Percentiles rank a stretch among this genome's conserved stretches.
phyloP scores from a whole-genome alignment of 2,113 vertebrate genomes.

The Mirza zaza region DNA sequence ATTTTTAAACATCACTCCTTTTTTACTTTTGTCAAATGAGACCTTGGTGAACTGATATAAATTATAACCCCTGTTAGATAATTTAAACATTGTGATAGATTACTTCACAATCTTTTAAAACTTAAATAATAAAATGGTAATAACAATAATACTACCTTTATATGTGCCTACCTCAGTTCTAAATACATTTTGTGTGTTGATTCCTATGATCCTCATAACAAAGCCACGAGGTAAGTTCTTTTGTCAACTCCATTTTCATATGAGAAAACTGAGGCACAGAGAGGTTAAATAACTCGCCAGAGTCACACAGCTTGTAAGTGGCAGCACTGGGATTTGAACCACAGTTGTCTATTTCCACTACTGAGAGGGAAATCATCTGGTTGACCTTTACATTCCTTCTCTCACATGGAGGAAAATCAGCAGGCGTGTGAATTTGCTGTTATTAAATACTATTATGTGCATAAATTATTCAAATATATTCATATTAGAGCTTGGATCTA shows the following conservation, averaged over 20 bases:
- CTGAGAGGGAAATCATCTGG: constrained; percentile 32
- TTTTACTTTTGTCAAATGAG: neutral
- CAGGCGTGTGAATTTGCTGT: constrained; percentile 46
- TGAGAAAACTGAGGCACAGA: constrained; percentile 46
- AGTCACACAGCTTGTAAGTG: neutral
- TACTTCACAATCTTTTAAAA: constrained; percentile 32
- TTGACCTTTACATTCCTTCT: constrained; percentile 46
- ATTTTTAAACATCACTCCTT: neutral
- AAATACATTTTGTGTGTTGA: neutral
- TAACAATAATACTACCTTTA: constrained; percentile 17
- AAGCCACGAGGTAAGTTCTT: neutral
- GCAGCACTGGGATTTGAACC: neutral
- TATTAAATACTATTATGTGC: constrained; percentile 48
- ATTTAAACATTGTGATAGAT: neutral
- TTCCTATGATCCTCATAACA: constrained; percentile 1
- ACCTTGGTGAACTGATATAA: constrained; percentile 38
- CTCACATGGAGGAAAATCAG: constrained; percentile 48
- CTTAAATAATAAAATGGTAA: neutral
- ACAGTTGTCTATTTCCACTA: constrained; percentile 11
- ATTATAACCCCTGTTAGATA: neutral
- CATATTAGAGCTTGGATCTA: constrained; percentile 12
- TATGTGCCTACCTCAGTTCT: neutral
- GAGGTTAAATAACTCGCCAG: constrained; percentile 26
- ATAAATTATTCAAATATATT: constrained; percentile 63
- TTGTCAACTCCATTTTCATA: neutral